Percentiles rank a stretch among this genome's conserved stretches.
phyloP scores from a whole-genome alignment of 2,888 invertebrate genomes.

The Leptinotarsa rubiginosa region DNA sequence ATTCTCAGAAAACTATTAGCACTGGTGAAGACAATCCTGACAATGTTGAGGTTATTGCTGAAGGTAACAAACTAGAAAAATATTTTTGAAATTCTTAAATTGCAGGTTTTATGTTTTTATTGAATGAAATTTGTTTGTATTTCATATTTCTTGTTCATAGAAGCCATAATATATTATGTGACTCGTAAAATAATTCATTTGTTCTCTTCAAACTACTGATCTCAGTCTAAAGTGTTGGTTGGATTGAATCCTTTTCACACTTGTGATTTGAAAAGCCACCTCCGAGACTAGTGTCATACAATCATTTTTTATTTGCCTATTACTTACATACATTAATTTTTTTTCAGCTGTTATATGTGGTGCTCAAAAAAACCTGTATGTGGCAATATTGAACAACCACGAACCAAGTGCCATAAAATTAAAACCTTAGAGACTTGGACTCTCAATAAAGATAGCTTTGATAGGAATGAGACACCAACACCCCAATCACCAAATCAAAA shows the following conservation, averaged over 20 bases:
- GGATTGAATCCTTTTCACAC: neutral
- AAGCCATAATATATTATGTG: neutral
- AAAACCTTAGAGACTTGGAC: slow-evolving; percentile 1
- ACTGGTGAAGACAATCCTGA: too few species aligned
- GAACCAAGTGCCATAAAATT: neutral
- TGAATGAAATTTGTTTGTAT: neutral
- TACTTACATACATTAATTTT: neutral
- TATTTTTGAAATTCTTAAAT: too few species aligned
- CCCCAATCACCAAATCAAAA: neutral
- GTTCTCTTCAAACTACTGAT: neutral
- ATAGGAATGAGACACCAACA: neutral
- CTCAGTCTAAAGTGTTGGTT: neutral
- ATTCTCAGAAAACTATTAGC: too few species aligned
- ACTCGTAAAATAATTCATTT: neutral
- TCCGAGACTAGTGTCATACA: neutral
- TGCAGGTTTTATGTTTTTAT: too few species aligned
- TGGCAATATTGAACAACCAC: neutral
- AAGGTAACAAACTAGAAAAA: too few species aligned
- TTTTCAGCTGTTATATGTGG: slow-evolving; percentile 2
- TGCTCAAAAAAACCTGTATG: slow-evolving; percentile 5
- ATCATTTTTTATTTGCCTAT: neutral
- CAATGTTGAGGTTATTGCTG: neutral
- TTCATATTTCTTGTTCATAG: neutral
- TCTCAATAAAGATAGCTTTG: neutral
- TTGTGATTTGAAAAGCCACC: neutral